Base-by-base conservation (phyloP, 2,888 invertebrate species). In the Pseudococcus viburni region DNA sequence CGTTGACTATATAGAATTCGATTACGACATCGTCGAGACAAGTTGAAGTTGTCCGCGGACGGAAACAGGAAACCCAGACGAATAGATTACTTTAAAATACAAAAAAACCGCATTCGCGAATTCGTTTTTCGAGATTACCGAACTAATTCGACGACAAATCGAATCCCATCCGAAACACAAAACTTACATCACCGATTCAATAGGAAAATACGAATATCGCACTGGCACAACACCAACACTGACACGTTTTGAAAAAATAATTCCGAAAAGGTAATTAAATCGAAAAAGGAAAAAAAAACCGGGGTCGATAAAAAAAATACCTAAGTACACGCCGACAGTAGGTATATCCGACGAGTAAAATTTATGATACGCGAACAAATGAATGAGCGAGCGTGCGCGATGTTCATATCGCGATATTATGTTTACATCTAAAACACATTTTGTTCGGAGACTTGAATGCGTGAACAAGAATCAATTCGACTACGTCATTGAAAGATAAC, bases 401-500 rank as follows among this genome's bases (percentile, higher is more conserved):
- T 88, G 51, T 55, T 51, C 80, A 51, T 88, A 83, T 83, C 80
- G 83, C 80, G 80, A 80, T 80, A 80, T 80, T 48, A 55, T 80
- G 88, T 83, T 80, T 83, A 88, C 88, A 51, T 88, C 88, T 88
- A 55, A 80, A 88, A 80, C 83, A 59, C 51, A 55, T 88, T 80
- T 87, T 87, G 48, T 51, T 77, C 51, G 80, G 88, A 83, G 88
- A 88, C 88, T 88, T 88, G 39, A 88, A 88, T 55, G 88, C 88
- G 80, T 39, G 88, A 83, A 88, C 88, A 88, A 88, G 88, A 83
- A 83, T 83, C 88, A 88, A 88, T 88, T 88, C 88, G 39, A 88
- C 88, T 80, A 88, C 88, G 88, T 88, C 88, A 88, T 88, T 73
- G 48, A 86, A 86, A 55, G 86, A 59, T 42, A 85, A n/a, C 73